Evolutionary conservation across 2,888 invertebrate genomes (phyloP).

Genomic region (Ariolimax columbianus): DNA sequence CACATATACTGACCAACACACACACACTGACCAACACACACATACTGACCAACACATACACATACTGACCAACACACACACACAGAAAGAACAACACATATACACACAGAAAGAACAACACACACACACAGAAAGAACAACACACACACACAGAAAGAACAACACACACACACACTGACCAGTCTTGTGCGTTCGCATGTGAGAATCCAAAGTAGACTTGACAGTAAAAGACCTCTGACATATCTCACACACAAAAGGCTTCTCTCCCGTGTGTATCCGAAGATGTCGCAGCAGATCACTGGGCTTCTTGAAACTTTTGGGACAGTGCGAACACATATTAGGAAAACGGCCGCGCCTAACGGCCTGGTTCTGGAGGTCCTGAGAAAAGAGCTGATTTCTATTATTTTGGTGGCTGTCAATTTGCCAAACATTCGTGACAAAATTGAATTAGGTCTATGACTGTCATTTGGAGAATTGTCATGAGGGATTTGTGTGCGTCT

Average conservation of each 20-base stretch:
- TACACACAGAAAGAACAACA: neutral
- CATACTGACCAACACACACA: neutral
- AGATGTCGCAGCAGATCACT: conserved; percentile 79
- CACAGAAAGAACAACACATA: neutral
- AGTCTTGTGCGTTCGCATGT: conserved; percentile 74
- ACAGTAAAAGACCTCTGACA: conserved; percentile 82
- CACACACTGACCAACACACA: too few species aligned
- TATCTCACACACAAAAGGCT: conserved; percentile 77
- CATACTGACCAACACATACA: too few species aligned
- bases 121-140: neutral
- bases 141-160: neutral
- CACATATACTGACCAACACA: too few species aligned
- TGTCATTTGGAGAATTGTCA: too few species aligned
- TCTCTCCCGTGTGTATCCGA: conserved; percentile 81
- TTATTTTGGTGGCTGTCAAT: too few species aligned
- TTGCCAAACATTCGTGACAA: too few species aligned
- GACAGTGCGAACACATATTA: conserved; percentile 77
- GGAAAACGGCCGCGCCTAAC: conserved; percentile 57
- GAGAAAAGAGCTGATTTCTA: neutral
- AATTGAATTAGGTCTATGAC: too few species aligned
- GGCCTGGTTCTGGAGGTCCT: conserved; percentile 46
- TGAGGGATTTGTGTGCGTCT: too few species aligned
- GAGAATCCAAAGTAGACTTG: conserved; percentile 83
- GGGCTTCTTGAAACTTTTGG: conserved; percentile 80
- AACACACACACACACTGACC: conserved; percentile 54